These are phyloP conservation scores for Rhamphomyia laevipes DNA, from an alignment of 2,888 invertebrate genomes.

Conservation along the genomic window DNA sequence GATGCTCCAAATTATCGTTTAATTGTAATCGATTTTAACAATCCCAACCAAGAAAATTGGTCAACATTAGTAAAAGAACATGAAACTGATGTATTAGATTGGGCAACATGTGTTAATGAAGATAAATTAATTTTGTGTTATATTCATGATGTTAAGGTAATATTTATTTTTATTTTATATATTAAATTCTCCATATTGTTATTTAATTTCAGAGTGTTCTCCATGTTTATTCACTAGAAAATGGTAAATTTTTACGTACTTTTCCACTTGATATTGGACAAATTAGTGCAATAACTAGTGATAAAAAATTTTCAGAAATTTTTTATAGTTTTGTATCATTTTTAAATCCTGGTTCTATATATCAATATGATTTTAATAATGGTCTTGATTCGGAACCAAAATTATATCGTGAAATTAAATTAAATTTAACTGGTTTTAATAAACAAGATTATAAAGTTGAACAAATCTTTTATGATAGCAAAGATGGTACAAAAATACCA, in stretches of 20 bases:
- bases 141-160: slow-evolving; percentile 87
- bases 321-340: slow-evolving; percentile 94
- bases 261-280: slow-evolving; percentile 82
- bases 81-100: slow-evolving; percentile 76
- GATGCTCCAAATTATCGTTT: slow-evolving; percentile 86
- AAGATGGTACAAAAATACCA: slow-evolving; percentile 87
- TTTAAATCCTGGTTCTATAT: slow-evolving; percentile 74
- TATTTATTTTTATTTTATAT: background rate
- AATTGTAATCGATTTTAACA: slow-evolving; percentile 66
- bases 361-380: slow-evolving; percentile 67
- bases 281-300: slow-evolving; percentile 71
- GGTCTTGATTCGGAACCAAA: slow-evolving; percentile 47
- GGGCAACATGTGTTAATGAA: slow-evolving; percentile 73
- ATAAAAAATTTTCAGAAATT: slow-evolving; percentile 74
- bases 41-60: slow-evolving; percentile 69
- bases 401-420: slow-evolving; percentile 71
- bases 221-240: slow-evolving; percentile 61
- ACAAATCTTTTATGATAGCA: slow-evolving; percentile 86
- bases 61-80: slow-evolving; percentile 69
- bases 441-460: slow-evolving; percentile 64
- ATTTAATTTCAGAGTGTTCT: slow-evolving; percentile 57
- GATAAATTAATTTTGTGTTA: slow-evolving; percentile 81
- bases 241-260: slow-evolving; percentile 58
- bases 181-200: background rate
- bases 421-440: slow-evolving; percentile 67